phyloP scores from a whole-genome alignment of 2,888 invertebrate genomes.

The Tineola bisselliella region DNA sequence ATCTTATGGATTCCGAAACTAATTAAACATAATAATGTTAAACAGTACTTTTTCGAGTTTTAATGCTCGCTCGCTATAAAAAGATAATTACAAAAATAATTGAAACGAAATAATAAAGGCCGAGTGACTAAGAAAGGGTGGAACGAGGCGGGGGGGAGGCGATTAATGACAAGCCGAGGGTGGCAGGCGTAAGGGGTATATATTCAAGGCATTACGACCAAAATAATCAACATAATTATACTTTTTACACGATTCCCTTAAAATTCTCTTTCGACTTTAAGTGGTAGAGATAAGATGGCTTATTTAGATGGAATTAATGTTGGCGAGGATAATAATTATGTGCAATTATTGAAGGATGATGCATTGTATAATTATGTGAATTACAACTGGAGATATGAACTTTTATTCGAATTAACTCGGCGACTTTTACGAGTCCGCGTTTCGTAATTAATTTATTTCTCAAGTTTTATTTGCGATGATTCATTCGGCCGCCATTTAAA shows the following conservation, averaged over 20 bases:
- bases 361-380: constrained; percentile 4
- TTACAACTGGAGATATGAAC: background rate
- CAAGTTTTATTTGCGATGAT: background rate
- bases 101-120: constrained; percentile 67
- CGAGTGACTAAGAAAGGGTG: constrained; percentile 27
- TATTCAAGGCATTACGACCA: constrained; percentile 64
- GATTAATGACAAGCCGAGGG: constrained; percentile 47
- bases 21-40: constrained; percentile 54
- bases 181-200: constrained; percentile 37
- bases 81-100: constrained; percentile 69
- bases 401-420: constrained; percentile 1
- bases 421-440: background rate
- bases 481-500: background rate
- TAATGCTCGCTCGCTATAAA: constrained; percentile 63
- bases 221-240: constrained; percentile 69
- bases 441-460: background rate
- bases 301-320: constrained; percentile 27
- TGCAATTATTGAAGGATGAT: constrained; percentile 21
- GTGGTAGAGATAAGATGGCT: constrained; percentile 48
- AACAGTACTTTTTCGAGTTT: constrained; percentile 48
- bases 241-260: constrained; percentile 59
- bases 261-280: constrained; percentile 37
- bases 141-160: constrained; percentile 38
- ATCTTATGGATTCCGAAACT: constrained; percentile 37
- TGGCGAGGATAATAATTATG: constrained; percentile 27